Conservation (phyloP, 2,797 vertebrate genomes). For the Hoplostethus atlanticus region DNA sequence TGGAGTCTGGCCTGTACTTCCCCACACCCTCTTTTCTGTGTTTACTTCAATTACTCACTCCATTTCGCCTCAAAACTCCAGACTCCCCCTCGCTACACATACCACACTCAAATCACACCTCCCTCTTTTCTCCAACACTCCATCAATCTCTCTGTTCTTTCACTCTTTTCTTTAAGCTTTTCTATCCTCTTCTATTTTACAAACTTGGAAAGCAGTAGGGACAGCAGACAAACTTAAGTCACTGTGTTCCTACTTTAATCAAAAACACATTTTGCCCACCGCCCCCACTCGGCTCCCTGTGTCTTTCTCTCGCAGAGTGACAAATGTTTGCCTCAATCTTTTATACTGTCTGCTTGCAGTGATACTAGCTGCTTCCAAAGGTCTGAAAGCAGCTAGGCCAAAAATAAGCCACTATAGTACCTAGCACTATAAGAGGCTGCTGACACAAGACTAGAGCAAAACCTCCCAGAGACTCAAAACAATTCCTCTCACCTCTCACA, state of each 20-base stretch:
- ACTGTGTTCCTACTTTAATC: slow-evolving; percentile 80
- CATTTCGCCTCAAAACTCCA: slow-evolving; percentile 75
- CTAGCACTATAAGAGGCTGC: slow-evolving; percentile 50
- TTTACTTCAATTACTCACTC: slow-evolving; percentile 84
- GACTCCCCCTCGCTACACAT: slow-evolving; percentile 73
- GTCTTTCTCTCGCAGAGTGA: slow-evolving; percentile 72
- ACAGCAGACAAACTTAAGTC: slow-evolving; percentile 81
- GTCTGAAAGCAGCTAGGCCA: slow-evolving; percentile 58
- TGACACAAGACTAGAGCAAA: slow-evolving; percentile 51
- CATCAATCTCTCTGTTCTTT: slow-evolving; percentile 73
- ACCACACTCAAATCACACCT: slow-evolving; percentile 78
- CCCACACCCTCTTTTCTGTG: slow-evolving; percentile 72
- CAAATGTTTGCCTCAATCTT: slow-evolving; percentile 80
- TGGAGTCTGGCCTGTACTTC: slow-evolving; percentile 69
- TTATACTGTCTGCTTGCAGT: slow-evolving; percentile 52
- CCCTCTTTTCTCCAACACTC: slow-evolving; percentile 72
- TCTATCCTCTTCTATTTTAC: slow-evolving; percentile 74
- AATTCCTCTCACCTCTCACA: slow-evolving; percentile 49
- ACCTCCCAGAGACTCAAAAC: slow-evolving; percentile 49
- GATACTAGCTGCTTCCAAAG: slow-evolving; percentile 52
- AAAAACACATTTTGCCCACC: slow-evolving; percentile 83
- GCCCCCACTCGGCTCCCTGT: slow-evolving; percentile 53
- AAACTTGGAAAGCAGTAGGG: slow-evolving; percentile 76
- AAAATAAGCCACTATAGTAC: slow-evolving; percentile 62
- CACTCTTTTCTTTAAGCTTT: slow-evolving; percentile 63